These are phyloP conservation scores for Alouatta palliata DNA, from an alignment of 2,113 vertebrate genomes.

Conservation along the genomic window DNA sequence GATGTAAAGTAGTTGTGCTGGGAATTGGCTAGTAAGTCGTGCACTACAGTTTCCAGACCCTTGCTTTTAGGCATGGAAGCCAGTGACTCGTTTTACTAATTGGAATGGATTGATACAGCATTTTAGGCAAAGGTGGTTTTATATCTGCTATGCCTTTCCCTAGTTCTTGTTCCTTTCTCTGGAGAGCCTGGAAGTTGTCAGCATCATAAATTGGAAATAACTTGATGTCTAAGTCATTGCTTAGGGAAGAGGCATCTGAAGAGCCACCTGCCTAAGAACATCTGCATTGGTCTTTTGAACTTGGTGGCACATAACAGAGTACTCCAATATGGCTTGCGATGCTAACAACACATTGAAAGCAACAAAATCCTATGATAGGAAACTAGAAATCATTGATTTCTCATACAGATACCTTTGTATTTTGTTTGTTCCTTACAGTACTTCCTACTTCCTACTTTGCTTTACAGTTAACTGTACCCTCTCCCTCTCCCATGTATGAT, in stretches of 20 bases:
- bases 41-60: not conserved
- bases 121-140: not conserved
- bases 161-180: not conserved
- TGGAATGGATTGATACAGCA: not conserved
- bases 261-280: not conserved
- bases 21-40: not conserved
- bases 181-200: not conserved
- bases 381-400: not conserved
- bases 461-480: not conserved
- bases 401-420: not conserved
- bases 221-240: not conserved
- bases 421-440: not conserved
- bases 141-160: not conserved
- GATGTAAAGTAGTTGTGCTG: fast-evolving
- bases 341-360: not conserved
- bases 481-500: not conserved
- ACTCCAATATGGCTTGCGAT: not conserved
- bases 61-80: not conserved
- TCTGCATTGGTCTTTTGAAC: not conserved
- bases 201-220: not conserved
- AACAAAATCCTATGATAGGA: not conserved
- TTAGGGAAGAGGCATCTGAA: not conserved
- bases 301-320: not conserved
- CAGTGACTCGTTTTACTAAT: not conserved
- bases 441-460: not conserved